phyloP scores from a whole-genome alignment of 2,888 invertebrate species.

The Nemoura dubitans region DNA sequence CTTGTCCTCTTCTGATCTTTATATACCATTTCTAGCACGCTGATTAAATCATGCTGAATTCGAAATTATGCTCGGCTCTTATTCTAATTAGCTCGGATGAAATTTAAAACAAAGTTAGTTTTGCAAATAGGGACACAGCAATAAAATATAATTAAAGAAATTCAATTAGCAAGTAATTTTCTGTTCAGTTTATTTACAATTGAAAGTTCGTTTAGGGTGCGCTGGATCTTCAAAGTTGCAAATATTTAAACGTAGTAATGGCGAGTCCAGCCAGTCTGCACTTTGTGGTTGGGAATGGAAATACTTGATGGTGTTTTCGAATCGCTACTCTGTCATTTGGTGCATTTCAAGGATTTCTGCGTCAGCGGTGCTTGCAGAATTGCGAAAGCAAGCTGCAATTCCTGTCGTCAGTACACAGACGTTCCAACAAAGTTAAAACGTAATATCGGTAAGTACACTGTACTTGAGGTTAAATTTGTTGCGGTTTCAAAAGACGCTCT shows the following conservation, averaged over 20 bases:
- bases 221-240: not conserved
- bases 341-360: not conserved
- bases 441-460: too few species aligned
- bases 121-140: not conserved
- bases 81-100: not conserved
- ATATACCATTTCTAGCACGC: not conserved
- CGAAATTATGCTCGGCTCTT: not conserved
- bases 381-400: not conserved
- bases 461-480: too few species aligned
- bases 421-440: too few species aligned
- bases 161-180: not conserved
- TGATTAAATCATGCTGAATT: conserved; percentile 19
- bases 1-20: not conserved
- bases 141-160: not conserved
- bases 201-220: not conserved
- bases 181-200: not conserved
- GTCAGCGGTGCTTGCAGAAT: not conserved
- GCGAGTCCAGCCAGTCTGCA: not conserved
- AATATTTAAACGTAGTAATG: not conserved
- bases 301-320: not conserved
- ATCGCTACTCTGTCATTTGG: not conserved
- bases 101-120: not conserved
- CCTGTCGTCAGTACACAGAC: not conserved
- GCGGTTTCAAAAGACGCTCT: too few species aligned
- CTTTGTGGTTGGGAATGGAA: not conserved